Base-by-base conservation (phyloP, 2,113 vertebrate genomes). In the Blennius ocellaris region DNA sequence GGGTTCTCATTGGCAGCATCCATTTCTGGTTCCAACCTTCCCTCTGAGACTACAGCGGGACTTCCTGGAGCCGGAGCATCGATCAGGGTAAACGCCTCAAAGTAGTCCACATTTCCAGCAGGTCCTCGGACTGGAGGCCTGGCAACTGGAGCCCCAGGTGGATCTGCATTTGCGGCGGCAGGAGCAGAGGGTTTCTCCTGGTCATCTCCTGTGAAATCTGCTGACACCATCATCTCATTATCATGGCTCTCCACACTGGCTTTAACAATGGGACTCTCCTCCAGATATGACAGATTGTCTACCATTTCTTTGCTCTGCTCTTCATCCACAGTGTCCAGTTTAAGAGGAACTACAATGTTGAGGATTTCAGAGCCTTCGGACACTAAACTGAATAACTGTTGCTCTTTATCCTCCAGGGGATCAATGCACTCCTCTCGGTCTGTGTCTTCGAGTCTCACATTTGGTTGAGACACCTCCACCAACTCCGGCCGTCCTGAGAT, bases 341-440 rank as follows among this genome's bases (percentile, higher is more conserved):
- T 89, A 5, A 88, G 92, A 15, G 96, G 94, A 57, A 94, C 95
- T 63, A 98, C 87, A 84, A 98, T 96, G 86, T 98, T 98, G 45
- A 96, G 78, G 90, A 97, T 98, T 87, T 98, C 96, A 37, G 94
- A 97, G 51, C 96, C 96, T 84, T 98, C 97, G 6, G 95, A 97
- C 78, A 98, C 95, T 0, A 97, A 94, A 39, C 93, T 92, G 79
- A 97, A 97, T 11, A 96, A 78, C 41, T 88, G 91, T 85, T 95
- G 96, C 55, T 96, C 92, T 75, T 88, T 91, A 64, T 91, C 92
- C 48, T 61, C 79, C 11, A 36, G 70, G 5, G 56, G 72, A 8
- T 83, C 75, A 15, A 45, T n/a, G 0, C 3, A 10, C 9, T 80
- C 80, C 1, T 83, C 70, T 43, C 88, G 68, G 0, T 78, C 55